Conservation (phyloP, 2,113 vertebrate genomes). For the Brachionichthys hirsutus region DNA sequence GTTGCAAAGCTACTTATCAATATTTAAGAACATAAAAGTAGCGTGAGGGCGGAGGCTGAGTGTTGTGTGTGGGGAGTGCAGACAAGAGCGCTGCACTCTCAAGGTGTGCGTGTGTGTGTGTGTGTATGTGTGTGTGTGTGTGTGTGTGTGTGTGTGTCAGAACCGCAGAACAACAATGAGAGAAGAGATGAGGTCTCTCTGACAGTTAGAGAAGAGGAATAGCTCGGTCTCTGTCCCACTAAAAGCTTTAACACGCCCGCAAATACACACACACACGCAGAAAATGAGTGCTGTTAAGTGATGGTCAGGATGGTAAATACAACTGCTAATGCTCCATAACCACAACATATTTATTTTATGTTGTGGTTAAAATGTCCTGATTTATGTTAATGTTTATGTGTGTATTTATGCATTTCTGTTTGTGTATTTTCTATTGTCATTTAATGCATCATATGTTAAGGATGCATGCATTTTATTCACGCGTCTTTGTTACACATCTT, state of each 20-base stretch:
- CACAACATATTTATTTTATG: slow-evolving; percentile 53
- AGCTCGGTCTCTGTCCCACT: slow-evolving; percentile 50
- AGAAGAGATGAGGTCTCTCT: slow-evolving; percentile 61
- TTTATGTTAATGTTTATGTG: slow-evolving; percentile 48
- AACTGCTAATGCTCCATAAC: slow-evolving; percentile 62
- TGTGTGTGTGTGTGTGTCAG: slow-evolving; percentile 36
- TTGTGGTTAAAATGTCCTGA: slow-evolving; percentile 57
- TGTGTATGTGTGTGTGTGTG: slow-evolving; percentile 28
- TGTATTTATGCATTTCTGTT: slow-evolving; percentile 35
- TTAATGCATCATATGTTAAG: not conserved
- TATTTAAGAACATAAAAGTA: slow-evolving; percentile 98
- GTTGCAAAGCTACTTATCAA: slow-evolving; percentile 99
- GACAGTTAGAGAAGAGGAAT: slow-evolving; percentile 68
- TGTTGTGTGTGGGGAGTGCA: slow-evolving; percentile 24
- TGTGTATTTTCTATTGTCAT: slow-evolving; percentile 1
- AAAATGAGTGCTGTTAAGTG: slow-evolving; percentile 61
- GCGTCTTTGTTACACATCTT: no score
- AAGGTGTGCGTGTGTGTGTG: slow-evolving; percentile 30
- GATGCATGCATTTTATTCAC: no score
- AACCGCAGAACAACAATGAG: slow-evolving; percentile 50
- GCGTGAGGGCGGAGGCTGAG: slow-evolving; percentile 55
- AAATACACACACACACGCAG: slow-evolving; percentile 17
- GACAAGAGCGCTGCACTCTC: no score
- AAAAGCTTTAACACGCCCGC: slow-evolving; percentile 64
- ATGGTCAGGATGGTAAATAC: slow-evolving; percentile 70